Percentiles rank a stretch among this genome's conserved stretches.
These are phyloP conservation scores for Argyresthia albistria DNA, from an alignment of 2,888 invertebrate species.

Conservation along the genomic window DNA sequence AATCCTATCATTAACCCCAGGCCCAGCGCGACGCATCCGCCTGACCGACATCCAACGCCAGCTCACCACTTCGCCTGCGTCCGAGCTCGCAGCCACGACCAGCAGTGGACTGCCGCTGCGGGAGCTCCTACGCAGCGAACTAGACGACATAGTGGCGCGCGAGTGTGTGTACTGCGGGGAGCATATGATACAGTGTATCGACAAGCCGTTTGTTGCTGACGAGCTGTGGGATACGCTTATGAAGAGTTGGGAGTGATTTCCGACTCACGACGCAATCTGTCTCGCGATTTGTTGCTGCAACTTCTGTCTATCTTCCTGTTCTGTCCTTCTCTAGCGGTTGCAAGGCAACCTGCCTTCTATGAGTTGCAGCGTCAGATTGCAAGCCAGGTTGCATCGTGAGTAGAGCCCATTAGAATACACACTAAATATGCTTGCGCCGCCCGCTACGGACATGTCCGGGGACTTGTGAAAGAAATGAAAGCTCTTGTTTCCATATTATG, in stretches of 20 bases:
- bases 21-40: constrained; percentile 72
- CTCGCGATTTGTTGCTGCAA: too few species aligned
- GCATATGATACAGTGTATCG: constrained; percentile 91
- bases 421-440: too few species aligned
- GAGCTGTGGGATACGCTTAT: constrained; percentile 86
- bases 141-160: constrained; percentile 91
- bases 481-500: too few species aligned
- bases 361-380: too few species aligned
- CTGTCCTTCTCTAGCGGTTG: too few species aligned
- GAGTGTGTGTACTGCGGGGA: constrained; percentile 97
- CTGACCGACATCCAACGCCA: constrained; percentile 76
- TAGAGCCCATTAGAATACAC: too few species aligned
- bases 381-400: too few species aligned
- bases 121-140: constrained; percentile 82
- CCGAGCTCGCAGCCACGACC: constrained; percentile 51
- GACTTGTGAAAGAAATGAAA: too few species aligned
- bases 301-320: too few species aligned
- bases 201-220: constrained; percentile 89
- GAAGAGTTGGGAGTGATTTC: constrained; percentile 86
- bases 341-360: too few species aligned
- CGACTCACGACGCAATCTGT: too few species aligned
- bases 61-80: constrained; percentile 64
- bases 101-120: constrained; percentile 63
- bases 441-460: too few species aligned
- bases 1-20: constrained; percentile 40